Conservation (phyloP, 2,113 vertebrate genomes). For the Hydropotes inermis region DNA sequence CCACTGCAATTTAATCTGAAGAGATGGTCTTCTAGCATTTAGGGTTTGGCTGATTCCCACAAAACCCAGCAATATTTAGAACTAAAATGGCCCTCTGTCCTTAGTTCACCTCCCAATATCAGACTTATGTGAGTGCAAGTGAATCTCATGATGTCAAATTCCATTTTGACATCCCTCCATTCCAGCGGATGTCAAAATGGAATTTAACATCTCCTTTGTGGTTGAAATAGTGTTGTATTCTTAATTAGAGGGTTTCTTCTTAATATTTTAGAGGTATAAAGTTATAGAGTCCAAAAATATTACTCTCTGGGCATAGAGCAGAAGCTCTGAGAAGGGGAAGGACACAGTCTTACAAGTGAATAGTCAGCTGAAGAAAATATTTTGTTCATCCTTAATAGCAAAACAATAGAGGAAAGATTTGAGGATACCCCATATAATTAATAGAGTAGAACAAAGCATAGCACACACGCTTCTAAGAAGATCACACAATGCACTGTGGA, state of each 20-base stretch:
- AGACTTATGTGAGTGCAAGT: slow-evolving; percentile 12
- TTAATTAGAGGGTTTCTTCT: slow-evolving; percentile 21
- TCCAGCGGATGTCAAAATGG: neutral
- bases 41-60: slow-evolving; percentile 52
- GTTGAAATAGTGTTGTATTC: neutral
- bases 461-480: neutral
- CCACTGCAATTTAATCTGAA: slow-evolving; percentile 47
- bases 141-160: neutral
- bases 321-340: neutral
- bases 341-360: neutral
- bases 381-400: neutral
- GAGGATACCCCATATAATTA: slow-evolving; percentile 29
- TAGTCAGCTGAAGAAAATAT: neutral
- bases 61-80: slow-evolving; percentile 37
- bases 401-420: slow-evolving; percentile 29
- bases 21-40: slow-evolving; percentile 48
- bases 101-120: slow-evolving; percentile 47
- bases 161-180: neutral
- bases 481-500: slow-evolving; percentile 16
- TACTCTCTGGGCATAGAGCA: neutral
- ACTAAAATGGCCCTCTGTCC: slow-evolving; percentile 1
- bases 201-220: slow-evolving; percentile 17
- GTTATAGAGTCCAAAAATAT: slow-evolving; percentile 8
- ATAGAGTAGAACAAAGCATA: slow-evolving; percentile 52
- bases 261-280: neutral